A percentile compares a stretch with the other conserved stretches of the same genome.
These are phyloP conservation scores for Synaphobranchus kaupii DNA, from an alignment of 2,797 vertebrate genomes.

Conservation along the genomic window DNA sequence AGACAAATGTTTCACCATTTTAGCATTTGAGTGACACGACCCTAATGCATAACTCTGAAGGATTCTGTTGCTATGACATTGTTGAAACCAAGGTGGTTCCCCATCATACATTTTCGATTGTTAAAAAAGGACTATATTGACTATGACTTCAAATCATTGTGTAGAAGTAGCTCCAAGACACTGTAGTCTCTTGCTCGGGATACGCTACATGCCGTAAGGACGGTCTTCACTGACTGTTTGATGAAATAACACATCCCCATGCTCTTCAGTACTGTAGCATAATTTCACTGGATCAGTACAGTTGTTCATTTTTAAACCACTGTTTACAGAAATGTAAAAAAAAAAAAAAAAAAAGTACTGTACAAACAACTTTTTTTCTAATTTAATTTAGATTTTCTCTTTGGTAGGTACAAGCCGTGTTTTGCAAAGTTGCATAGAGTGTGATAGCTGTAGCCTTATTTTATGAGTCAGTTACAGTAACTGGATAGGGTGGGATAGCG, in stretches of 20 bases:
- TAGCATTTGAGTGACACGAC: slow-evolving; percentile 57
- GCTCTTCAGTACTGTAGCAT: slow-evolving; percentile 22
- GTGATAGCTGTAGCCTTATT: neutral
- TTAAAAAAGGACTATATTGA: slow-evolving; percentile 50
- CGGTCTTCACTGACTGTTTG: slow-evolving; percentile 11
- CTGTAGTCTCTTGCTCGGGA: slow-evolving; percentile 39
- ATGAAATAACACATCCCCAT: neutral
- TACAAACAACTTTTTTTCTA: slow-evolving; percentile 29
- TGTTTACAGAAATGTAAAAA: slow-evolving; percentile 35
- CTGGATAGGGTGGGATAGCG: neutral
- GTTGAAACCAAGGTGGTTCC: slow-evolving; percentile 54
- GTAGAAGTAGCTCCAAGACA: slow-evolving; percentile 30
- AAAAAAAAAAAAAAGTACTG: slow-evolving; percentile 26
- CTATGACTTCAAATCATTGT: slow-evolving; percentile 25
- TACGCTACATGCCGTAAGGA: slow-evolving; percentile 42
- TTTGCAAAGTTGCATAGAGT: neutral
- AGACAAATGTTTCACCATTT: slow-evolving; percentile 39
- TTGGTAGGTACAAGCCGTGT: slow-evolving; percentile 1
- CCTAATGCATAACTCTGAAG: slow-evolving; percentile 63
- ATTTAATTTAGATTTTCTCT: neutral
- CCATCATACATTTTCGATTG: slow-evolving; percentile 52
- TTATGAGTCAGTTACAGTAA: neutral
- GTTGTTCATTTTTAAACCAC: slow-evolving; percentile 10
- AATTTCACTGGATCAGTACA: slow-evolving; percentile 2
- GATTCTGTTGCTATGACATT: slow-evolving; percentile 64